Conservation (phyloP, 2,888 invertebrate species). For the Osedax fenrisi region DNA sequence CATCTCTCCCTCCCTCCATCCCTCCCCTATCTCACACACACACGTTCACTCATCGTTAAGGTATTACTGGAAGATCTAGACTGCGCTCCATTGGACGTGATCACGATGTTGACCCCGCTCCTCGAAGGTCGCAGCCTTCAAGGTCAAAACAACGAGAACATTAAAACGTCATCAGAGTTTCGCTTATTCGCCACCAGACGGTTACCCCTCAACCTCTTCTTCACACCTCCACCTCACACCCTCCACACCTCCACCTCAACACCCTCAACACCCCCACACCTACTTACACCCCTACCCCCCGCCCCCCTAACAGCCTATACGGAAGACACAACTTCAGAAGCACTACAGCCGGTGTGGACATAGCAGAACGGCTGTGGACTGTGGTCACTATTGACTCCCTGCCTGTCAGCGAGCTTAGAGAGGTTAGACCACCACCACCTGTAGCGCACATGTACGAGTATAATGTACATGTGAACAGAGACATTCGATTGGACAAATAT, state of each 20-base stretch:
- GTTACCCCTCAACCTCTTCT: too few relatives aligned
- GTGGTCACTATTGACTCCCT: constrained; percentile 71
- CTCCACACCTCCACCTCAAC: too few relatives aligned
- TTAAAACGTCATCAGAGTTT: constrained; percentile 71
- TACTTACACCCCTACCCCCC: too few relatives aligned
- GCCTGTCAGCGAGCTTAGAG: not conserved
- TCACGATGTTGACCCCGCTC: constrained; percentile 71
- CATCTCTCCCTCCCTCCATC: too few relatives aligned
- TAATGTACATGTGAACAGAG: too few relatives aligned
- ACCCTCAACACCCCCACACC: too few relatives aligned
- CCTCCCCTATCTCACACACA: too few relatives aligned
- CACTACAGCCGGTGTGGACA: constrained; percentile 41
- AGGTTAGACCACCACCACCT: constrained; percentile 43
- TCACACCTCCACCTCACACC: too few relatives aligned
- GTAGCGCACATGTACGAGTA: constrained; percentile 61
- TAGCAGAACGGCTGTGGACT: constrained; percentile 70
- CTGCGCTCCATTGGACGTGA: constrained; percentile 79
- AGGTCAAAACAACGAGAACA: constrained; percentile 72
- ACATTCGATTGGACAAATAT: too few relatives aligned
- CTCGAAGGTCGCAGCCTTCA: constrained; percentile 69
- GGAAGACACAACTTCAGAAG: not conserved
- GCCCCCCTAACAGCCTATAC: not conserved
- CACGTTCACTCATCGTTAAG: too few relatives aligned
- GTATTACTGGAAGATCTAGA: constrained; percentile 82
- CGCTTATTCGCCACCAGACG: constrained; percentile 80